A percentile compares a stretch with the other conserved stretches of the same genome.
Conservation (phyloP, 2,113 vertebrate species). For the Podocnemis expansa region DNA sequence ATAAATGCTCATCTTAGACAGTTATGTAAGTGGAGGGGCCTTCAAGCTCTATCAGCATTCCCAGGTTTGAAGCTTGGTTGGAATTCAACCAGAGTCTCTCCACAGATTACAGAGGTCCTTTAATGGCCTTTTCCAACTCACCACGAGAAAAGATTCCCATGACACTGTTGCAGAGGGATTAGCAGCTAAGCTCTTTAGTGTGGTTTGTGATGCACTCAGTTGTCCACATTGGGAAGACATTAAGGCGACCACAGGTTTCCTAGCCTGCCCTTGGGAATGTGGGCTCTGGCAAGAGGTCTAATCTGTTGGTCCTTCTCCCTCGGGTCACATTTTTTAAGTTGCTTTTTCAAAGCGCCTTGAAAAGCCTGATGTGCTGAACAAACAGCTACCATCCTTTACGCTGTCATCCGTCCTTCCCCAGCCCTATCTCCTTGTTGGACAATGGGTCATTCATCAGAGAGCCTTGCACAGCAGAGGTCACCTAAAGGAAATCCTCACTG, state of each 20-base stretch:
- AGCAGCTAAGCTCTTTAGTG: neutral
- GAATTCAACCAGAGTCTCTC: neutral
- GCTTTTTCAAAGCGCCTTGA: neutral
- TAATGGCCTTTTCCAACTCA: neutral
- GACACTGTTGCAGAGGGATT: neutral
- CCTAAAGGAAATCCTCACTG: neutral
- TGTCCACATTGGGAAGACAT: neutral
- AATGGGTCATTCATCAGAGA: too few species aligned
- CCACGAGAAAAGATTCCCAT: rapidly evolving
- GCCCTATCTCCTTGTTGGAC: too few species aligned
- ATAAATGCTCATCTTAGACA: too few species aligned
- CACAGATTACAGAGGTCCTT: neutral
- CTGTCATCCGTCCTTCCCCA: neutral
- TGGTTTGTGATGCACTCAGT: rapidly evolving
- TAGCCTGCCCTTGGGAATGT: neutral
- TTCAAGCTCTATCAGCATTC: neutral
- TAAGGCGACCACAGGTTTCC: neutral
- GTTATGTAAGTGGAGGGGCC: neutral
- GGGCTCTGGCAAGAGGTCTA: neutral
- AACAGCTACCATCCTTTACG: neutral
- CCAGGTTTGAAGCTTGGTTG: neutral
- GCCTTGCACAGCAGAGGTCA: neutral
- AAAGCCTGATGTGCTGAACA: neutral
- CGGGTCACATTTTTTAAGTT: too few species aligned
- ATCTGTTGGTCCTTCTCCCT: neutral